A percentile compares a stretch with the other conserved stretches of the same genome.
These are phyloP conservation scores for Pelecanus crispus DNA, from an alignment of 2,113 vertebrate genomes.

Conservation along the genomic window DNA sequence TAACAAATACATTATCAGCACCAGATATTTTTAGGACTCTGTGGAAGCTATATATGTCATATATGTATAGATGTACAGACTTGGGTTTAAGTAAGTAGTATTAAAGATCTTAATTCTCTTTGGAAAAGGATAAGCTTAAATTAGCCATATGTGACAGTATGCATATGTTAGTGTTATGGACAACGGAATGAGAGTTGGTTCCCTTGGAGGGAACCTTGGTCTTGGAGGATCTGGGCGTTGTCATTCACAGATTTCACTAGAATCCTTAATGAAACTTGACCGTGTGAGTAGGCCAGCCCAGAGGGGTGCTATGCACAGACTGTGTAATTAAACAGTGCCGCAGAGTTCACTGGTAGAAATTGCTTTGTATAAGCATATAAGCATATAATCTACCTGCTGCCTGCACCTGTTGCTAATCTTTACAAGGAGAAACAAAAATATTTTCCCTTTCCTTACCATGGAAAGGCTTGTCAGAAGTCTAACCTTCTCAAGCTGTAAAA, in stretches of 20 bases:
- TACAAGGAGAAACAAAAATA: neutral
- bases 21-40: neutral
- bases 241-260: neutral
- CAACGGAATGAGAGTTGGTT: neutral
- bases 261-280: neutral
- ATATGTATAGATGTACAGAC: neutral
- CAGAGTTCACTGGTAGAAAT: neutral
- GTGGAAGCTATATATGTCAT: neutral
- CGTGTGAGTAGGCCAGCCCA: fast-evolving
- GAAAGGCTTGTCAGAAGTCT: neutral
- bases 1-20: neutral
- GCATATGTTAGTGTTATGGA: neutral
- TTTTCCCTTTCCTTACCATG: neutral
- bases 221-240: neutral
- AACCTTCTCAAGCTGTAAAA: neutral
- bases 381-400: neutral
- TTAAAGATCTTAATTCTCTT: neutral
- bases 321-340: neutral
- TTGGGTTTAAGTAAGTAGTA: neutral
- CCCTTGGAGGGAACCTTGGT: no score
- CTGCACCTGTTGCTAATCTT: neutral
- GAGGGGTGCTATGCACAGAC: neutral
- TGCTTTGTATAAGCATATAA: neutral
- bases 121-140: neutral
- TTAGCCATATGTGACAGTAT: neutral